Base-by-base conservation (phyloP, 2,888 invertebrate species). In the Callyntrura guangdongensis region DNA sequence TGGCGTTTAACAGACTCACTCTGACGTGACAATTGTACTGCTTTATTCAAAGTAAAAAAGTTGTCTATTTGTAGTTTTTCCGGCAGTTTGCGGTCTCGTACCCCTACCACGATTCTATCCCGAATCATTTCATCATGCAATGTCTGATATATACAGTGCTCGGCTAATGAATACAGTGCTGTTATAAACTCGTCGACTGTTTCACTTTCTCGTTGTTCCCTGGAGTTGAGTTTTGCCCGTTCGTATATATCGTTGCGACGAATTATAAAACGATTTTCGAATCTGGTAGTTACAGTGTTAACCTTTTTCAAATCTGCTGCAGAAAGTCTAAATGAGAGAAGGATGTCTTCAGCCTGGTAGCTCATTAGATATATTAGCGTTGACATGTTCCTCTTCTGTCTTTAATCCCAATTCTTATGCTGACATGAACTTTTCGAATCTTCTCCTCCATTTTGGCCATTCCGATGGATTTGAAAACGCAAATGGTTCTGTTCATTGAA, bases 21-120 rank as follows among this genome's bases (percentile, higher is more conserved):
- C 27, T 92, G 92, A 12, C 86, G 72, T 12, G 81, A 86, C 72
- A 49, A 85, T 5, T 77, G 69, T 9, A 89, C 67, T 12, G 92
- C 92, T 49, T 67, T 81, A 5, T 49, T 64, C 14, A 92, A 59
- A 0, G 92, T 92, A 4, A 69, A n/a, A n/a, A 61, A 77, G 6
- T 74, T 22, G 20, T 86, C 90, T 12, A 92, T 9, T 67, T 92
- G 92, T 4, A 93, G 45, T 77, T 92, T 92, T 81, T 93, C 87
- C 6, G 91, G 85, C 8, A 93, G 56, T 12, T 87, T 27, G 11
- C 91, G 67, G 72, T 93, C 91, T 4, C 53, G 14, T 12, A 93
- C 89, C 5, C 93, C 93, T 0, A 92, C 86, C 0, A 93, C 92
- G 2, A 94, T 91, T n/a, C 92, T 22, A 45, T 93, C 93, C 1